Evolutionary conservation across 2,113 vertebrate genomes (phyloP).

Genomic region (mouse (Mus musculus)): GRCm39 chr2:172807501-172808000

Average conservation of each 20-base stretch:
- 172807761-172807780: no score
- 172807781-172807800: no score
- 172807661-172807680: not conserved
- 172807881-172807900: not conserved
- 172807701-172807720: not conserved
- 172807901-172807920: not conserved
- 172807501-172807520: not conserved
- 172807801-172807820: not conserved
- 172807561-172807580: not conserved
- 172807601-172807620: no score
- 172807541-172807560: rapidly evolving
- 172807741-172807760: no score
- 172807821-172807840: no score
- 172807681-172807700: not conserved
- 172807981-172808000: not conserved
- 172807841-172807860: not conserved
- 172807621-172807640: not conserved
- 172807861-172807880: no score
- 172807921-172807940: no score
- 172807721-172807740: not conserved
- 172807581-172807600: not conserved
- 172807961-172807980: not conserved
- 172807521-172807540: rapidly evolving
- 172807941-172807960: not conserved
- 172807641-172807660: not conserved